Percentiles rank a stretch among this genome's conserved stretches.
Evolutionary conservation across 1,140 invertebrate species (phyloP).

Genomic region (Magallana gigas): DNA sequence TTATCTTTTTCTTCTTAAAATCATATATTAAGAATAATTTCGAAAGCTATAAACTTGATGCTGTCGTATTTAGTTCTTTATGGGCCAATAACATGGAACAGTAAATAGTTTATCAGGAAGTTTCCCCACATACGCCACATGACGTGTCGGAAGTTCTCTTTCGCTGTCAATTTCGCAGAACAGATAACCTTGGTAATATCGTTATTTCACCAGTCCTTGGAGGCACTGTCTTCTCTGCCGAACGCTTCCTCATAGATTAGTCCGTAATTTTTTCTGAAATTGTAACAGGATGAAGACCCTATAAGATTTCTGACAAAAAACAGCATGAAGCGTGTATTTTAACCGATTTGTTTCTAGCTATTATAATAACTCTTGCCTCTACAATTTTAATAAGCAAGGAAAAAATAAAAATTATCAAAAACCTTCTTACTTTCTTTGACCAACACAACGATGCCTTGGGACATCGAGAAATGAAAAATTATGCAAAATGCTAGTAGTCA

Average conservation of each 20-base stretch:
- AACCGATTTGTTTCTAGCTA: too few species aligned
- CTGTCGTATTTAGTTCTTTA: not conserved
- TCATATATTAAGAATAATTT: too few species aligned
- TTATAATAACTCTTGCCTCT: too few species aligned
- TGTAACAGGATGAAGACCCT: constrained; percentile 13
- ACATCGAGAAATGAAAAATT: too few species aligned
- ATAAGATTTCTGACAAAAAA: not conserved
- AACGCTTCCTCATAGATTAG: constrained; percentile 19
- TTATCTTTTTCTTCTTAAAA: too few species aligned
- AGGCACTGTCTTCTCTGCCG: not conserved
- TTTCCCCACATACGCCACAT: constrained; percentile 19
- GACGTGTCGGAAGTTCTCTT: constrained; percentile 22
- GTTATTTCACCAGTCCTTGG: not conserved
- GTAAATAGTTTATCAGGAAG: not conserved
- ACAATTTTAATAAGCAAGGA: too few species aligned
- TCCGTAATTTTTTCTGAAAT: constrained; percentile 16
- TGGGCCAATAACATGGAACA: constrained; percentile 6
- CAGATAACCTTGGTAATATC: constrained; percentile 18
- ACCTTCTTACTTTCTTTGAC: too few species aligned
- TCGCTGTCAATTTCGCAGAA: constrained; percentile 1
- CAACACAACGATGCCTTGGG: too few species aligned
- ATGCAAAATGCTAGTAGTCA: too few species aligned
- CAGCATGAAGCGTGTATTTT: too few species aligned
- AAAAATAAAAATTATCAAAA: too few species aligned
- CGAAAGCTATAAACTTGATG: not conserved